Conservation (phyloP, 2,797 vertebrate species). For the Apogon talboti region DNA sequence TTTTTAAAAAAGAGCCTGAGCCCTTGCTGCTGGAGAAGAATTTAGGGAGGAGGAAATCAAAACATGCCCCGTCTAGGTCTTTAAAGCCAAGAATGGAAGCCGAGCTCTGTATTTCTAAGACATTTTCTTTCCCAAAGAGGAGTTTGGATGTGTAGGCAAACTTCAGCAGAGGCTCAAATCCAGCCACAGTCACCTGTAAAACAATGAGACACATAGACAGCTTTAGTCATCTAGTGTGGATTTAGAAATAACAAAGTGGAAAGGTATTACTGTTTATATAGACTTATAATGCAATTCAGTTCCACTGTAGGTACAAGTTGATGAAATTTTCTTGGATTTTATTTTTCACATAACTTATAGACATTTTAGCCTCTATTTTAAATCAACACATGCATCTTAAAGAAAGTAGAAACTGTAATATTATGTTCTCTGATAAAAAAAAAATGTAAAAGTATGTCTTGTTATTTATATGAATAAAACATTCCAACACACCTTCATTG, state of each 20-base stretch:
- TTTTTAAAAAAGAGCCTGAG: conserved; percentile 73
- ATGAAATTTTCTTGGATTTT: no score
- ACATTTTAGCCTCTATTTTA: no score
- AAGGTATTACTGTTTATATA: not conserved
- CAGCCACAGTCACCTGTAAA: conserved; percentile 89
- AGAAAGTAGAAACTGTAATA: no score
- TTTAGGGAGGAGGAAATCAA: conserved; percentile 93
- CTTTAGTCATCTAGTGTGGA: not conserved
- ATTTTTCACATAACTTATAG: no score
- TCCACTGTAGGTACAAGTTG: no score
- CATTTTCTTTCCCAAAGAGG: conserved; percentile 89
- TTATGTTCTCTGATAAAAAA: no score
- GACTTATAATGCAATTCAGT: no score
- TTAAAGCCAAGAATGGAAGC: conserved; percentile 89
- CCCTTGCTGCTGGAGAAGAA: conserved; percentile 84
- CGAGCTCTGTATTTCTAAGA: conserved; percentile 90
- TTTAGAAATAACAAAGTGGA: not conserved
- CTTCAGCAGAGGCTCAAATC: conserved; percentile 92
- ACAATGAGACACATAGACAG: conserved; percentile 13
- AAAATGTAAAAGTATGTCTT: no score
- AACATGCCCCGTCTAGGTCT: conserved; percentile 93
- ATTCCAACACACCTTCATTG: no score
- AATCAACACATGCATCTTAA: no score
- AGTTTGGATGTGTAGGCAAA: conserved; percentile 97
- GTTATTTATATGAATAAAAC: no score